Conservation (phyloP, 2,113 vertebrate genomes). For the Lycocorax pyrrhopterus region DNA sequence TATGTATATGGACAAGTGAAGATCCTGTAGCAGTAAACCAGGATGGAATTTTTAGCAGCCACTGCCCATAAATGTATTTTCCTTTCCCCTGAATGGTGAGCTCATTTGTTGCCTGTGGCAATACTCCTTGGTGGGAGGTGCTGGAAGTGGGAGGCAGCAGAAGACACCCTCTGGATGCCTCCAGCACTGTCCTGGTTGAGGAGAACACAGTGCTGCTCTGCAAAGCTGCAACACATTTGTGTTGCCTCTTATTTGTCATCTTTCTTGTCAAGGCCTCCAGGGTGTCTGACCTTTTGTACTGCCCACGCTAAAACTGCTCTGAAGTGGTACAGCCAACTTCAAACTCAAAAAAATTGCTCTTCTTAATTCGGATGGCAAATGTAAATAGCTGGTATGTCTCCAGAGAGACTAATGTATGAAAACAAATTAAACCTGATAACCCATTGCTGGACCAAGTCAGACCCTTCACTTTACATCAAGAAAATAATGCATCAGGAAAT, state of each 20-base stretch:
- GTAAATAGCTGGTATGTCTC: neutral
- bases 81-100: neutral
- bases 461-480: neutral
- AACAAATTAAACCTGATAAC: neutral
- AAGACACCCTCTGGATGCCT: rapidly evolving
- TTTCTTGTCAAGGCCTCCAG: neutral
- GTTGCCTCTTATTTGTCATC: neutral
- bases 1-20: rapidly evolving
- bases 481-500: neutral
- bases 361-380: neutral
- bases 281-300: neutral
- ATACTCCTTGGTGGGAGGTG: neutral
- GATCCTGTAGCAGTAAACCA: neutral
- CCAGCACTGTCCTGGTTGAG: no score
- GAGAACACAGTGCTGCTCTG: neutral
- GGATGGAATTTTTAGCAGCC: neutral
- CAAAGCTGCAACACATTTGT: neutral
- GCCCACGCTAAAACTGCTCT: neutral
- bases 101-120: neutral
- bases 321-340: no score
- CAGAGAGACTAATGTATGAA: neutral
- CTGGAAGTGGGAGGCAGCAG: neutral
- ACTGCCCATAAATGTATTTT: neutral
- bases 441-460: neutral
- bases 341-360: neutral